A percentile compares a stretch with the other conserved stretches of the same genome.
Conservation (phyloP, 2,888 invertebrate species). For the Syrista parreyssii region DNA sequence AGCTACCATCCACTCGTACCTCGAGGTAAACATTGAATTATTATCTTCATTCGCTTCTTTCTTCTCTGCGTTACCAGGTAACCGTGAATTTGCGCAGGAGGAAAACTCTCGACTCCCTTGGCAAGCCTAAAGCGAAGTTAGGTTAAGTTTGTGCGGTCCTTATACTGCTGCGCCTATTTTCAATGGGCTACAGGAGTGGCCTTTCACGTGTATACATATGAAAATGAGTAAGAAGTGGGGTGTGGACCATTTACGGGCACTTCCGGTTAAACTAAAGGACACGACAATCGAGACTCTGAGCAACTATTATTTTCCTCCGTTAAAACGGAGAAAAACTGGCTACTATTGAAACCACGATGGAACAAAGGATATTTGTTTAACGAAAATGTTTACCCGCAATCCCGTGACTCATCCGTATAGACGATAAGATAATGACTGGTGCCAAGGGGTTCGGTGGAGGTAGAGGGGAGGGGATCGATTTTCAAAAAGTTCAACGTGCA, state of each 20-base stretch:
- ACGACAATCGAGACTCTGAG: not conserved
- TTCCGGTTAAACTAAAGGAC: not conserved
- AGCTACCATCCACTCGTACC: not conserved
- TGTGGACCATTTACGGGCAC: not conserved
- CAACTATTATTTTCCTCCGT: not conserved
- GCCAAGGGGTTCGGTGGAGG: not conserved
- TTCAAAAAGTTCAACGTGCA: not conserved
- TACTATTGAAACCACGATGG: not conserved
- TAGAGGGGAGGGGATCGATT: not conserved
- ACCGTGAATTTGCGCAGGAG: no score
- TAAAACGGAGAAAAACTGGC: not conserved
- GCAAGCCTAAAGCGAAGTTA: no score
- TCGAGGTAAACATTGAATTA: not conserved
- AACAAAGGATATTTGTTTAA: not conserved
- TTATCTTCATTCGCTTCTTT: not conserved
- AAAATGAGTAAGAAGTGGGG: not conserved
- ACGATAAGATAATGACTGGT: not conserved
- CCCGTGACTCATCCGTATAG: not conserved
- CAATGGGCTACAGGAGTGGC: not conserved
- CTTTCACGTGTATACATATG: not conserved
- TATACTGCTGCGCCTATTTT: not conserved
- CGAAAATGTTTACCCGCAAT: not conserved
- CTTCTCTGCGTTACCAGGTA: not conserved
- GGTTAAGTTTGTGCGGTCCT: not conserved
- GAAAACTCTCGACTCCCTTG: no score